Evolutionary conservation across 2,888 invertebrate genomes (phyloP).

Genomic region (Latrodectus elegans): DNA sequence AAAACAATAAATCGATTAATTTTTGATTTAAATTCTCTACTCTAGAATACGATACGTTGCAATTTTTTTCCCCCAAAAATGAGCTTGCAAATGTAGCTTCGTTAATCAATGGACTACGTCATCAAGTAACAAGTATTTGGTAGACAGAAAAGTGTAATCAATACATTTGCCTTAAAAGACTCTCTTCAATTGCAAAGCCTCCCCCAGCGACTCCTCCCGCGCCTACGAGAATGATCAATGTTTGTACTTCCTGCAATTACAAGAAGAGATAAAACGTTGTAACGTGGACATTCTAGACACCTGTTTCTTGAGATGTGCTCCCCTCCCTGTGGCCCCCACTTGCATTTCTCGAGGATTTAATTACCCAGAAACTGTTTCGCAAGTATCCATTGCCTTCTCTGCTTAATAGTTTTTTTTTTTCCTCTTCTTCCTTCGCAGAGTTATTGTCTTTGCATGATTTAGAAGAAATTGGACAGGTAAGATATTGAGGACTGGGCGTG

Average conservation of each 20-base stretch:
- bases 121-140: no score
- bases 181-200: background rate
- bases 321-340: background rate
- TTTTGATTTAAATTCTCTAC: no score
- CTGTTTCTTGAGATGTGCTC: slow-evolving; percentile 19
- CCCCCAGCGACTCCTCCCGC: slow-evolving; percentile 16
- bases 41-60: no score
- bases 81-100: no score
- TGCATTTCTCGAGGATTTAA: slow-evolving; percentile 25
- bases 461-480: slow-evolving; percentile 15
- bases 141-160: no score
- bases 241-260: slow-evolving; percentile 61
- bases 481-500: slow-evolving; percentile 37
- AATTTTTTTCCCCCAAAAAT: no score
- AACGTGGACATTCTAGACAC: slow-evolving; percentile 20
- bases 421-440: slow-evolving; percentile 8
- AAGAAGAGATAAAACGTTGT: slow-evolving; percentile 9
- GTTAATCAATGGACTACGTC: no score
- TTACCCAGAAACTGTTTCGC: slow-evolving; percentile 42
- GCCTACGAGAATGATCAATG: slow-evolving; percentile 34
- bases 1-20: no score
- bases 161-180: no score
- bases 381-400: slow-evolving; percentile 3
- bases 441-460: slow-evolving; percentile 23
- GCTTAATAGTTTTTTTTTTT: slow-evolving; percentile 13